phyloP scores from a whole-genome alignment of 2,113 vertebrate genomes.

The Leptobrachium ailaonicum region DNA sequence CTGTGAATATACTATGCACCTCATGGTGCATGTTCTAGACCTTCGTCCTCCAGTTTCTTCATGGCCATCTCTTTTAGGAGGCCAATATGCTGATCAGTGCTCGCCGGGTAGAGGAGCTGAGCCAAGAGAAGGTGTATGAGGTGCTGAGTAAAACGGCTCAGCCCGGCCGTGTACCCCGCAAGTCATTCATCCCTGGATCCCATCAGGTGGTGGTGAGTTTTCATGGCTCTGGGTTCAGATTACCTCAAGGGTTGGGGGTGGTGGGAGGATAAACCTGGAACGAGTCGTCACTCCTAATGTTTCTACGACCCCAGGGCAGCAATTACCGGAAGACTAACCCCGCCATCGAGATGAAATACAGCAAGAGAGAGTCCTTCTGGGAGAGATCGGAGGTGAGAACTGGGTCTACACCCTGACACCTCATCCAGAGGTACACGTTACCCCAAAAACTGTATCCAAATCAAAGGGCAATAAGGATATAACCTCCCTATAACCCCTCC shows the following conservation, averaged over 20 bases:
- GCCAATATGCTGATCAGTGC: constrained; percentile 67
- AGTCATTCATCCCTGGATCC: constrained; percentile 61
- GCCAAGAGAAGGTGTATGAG: constrained; percentile 63
- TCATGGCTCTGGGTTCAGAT: no score
- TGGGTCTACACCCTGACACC: background rate
- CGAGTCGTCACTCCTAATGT: background rate
- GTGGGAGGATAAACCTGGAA: background rate
- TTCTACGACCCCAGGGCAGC: constrained; percentile 67
- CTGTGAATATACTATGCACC: no score
- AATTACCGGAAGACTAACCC: constrained; percentile 86
- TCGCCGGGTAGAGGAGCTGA: constrained; percentile 67
- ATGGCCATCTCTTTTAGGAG: constrained; percentile 58
- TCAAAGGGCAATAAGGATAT: no score
- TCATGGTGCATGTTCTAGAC: no score
- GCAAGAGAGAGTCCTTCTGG: constrained; percentile 84
- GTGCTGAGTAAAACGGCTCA: constrained; percentile 61
- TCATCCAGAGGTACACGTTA: no score
- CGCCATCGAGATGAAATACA: constrained; percentile 77
- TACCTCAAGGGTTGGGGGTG: background rate
- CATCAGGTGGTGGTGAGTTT: constrained; percentile 71
- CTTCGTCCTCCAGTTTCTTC: no score
- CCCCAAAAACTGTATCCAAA: no score
- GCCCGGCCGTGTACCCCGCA: constrained; percentile 62
- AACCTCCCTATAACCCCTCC: background rate
- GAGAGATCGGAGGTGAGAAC: constrained; percentile 76